Evolutionary conservation across 2,113 vertebrate genomes (phyloP).

Genomic region (Scortum barcoo): DNA sequence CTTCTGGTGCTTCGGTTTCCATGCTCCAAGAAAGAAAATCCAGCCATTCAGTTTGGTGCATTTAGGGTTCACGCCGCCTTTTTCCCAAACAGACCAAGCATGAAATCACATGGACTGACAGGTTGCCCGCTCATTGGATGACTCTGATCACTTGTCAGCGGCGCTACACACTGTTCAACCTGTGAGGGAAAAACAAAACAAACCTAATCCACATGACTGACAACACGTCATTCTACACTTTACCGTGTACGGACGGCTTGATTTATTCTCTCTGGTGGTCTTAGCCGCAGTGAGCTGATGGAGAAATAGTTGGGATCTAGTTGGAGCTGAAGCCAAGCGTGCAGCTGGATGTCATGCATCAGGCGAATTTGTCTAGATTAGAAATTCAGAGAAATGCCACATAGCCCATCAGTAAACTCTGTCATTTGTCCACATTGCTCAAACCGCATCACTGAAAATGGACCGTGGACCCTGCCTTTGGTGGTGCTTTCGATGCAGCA

Average conservation of each 20-base stretch:
- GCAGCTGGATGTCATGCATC: background rate
- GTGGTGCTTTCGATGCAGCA: background rate
- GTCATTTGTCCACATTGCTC: background rate
- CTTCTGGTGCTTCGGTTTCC: constrained; percentile 7
- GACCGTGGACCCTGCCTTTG: background rate
- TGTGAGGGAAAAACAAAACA: constrained; percentile 13
- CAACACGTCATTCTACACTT: background rate
- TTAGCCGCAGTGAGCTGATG: background rate
- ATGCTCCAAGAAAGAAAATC: constrained; percentile 22
- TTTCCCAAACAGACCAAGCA: constrained; percentile 21
- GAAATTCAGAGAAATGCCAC: constrained; percentile 10
- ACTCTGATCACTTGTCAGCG: background rate
- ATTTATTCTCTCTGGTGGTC: background rate
- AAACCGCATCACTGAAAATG: background rate
- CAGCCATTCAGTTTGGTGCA: constrained; percentile 10
- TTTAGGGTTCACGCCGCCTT: background rate
- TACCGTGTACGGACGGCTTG: background rate
- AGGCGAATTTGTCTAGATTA: constrained; percentile 4
- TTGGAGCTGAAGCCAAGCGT: constrained; percentile 4
- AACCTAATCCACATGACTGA: constrained; percentile 12
- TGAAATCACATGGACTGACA: constrained; percentile 42
- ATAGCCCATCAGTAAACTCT: background rate
- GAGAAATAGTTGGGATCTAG: background rate
- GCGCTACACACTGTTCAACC: background rate
- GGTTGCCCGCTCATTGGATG: constrained; percentile 3